A percentile compares a stretch with the other conserved stretches of the same genome.
Evolutionary conservation across 2,797 vertebrate genomes (phyloP).

Genomic region (Rhodeus uyekii): DNA sequence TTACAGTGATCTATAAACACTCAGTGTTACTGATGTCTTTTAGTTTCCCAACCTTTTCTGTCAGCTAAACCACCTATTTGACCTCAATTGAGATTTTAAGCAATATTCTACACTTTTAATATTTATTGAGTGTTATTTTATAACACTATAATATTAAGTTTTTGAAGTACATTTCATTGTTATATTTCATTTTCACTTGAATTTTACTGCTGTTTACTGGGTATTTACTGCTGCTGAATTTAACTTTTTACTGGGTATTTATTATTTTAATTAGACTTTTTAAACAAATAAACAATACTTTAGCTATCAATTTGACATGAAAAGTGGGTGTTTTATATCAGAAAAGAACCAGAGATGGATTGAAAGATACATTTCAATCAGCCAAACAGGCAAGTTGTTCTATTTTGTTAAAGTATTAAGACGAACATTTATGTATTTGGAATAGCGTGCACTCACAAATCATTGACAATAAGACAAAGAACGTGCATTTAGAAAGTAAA

Average conservation of each 20-base stretch:
- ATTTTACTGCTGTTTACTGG: background rate
- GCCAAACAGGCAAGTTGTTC: background rate
- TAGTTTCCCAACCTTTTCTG: background rate
- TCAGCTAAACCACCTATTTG: background rate
- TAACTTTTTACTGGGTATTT: too few species aligned
- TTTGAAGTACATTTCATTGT: too few species aligned
- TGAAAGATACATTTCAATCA: background rate
- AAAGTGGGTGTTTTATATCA: background rate
- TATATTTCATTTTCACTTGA: background rate
- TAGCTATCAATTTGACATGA: background rate
- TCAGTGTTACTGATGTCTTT: slow-evolving; percentile 8
- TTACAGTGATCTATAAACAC: slow-evolving; percentile 9
- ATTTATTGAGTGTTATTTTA: too few species aligned
- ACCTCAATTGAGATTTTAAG: background rate
- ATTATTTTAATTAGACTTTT: background rate
- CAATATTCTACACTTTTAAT: background rate
- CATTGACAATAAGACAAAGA: background rate
- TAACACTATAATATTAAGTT: too few species aligned
- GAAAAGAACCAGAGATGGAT: background rate
- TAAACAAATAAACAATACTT: too few species aligned
- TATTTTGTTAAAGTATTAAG: background rate
- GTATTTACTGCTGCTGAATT: too few species aligned
- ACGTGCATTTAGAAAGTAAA: background rate
- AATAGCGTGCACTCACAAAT: background rate
- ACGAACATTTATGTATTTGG: background rate